Conservation (phyloP, 2,113 vertebrate species). For the Urocolius indicus region DNA sequence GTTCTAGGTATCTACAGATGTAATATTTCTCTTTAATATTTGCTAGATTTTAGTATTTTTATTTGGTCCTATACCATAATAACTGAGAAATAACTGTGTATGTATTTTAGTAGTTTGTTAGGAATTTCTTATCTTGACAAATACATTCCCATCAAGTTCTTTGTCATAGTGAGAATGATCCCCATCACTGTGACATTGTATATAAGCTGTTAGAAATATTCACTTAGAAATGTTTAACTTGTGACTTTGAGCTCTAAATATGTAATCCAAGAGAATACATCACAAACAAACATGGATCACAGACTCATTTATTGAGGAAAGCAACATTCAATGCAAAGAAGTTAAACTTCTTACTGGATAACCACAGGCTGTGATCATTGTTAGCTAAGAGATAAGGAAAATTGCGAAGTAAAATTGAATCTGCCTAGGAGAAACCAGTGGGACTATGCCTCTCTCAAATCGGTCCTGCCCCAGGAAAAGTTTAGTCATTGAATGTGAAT, state of each 20-base stretch:
- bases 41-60: background rate
- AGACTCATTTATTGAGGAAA: background rate
- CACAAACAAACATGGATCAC: background rate
- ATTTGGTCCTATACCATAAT: background rate
- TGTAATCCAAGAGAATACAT: background rate
- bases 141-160: background rate
- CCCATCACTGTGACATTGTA: background rate
- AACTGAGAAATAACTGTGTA: background rate
- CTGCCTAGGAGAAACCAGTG: background rate
- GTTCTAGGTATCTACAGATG: background rate
- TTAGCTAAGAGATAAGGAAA: background rate
- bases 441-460: background rate
- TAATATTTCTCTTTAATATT: background rate
- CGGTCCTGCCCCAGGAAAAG: fast-evolving
- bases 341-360: background rate
- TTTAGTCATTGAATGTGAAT: background rate
- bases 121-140: background rate
- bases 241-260: background rate
- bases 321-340: background rate
- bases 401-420: background rate
- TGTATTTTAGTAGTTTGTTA: background rate
- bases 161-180: background rate
- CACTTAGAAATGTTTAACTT: background rate
- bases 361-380: background rate
- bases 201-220: background rate